phyloP scores from a whole-genome alignment of 1,140 invertebrate genomes.

The Forficula auricularia region DNA sequence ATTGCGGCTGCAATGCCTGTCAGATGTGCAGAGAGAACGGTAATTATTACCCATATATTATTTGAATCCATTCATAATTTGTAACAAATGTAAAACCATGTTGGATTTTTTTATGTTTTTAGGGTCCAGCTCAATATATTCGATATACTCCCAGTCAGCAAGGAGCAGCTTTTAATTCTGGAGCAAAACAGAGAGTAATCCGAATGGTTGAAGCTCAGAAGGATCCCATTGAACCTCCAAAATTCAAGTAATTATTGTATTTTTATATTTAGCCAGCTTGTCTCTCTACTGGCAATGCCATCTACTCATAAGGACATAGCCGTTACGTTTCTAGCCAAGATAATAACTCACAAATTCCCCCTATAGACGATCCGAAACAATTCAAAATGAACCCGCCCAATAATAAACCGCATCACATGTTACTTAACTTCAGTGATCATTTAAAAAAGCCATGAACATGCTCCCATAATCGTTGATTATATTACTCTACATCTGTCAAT shows the following conservation, averaged over 20 bases:
- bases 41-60: conserved; percentile 9
- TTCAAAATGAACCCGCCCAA: too few relatives aligned
- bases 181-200: conserved; percentile 94
- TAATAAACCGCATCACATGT: too few relatives aligned
- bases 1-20: conserved; percentile 89
- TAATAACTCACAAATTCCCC: not conserved
- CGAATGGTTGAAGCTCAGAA: conserved; percentile 88
- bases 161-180: conserved; percentile 86
- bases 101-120: conserved; percentile 15
- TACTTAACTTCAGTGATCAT: too few relatives aligned
- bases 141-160: conserved; percentile 95
- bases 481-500: too few relatives aligned
- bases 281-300: too few relatives aligned
- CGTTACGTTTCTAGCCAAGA: too few relatives aligned
- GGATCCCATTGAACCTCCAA: conserved; percentile 97
- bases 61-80: conserved; percentile 2
- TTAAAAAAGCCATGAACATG: too few relatives aligned
- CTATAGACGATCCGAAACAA: too few relatives aligned
- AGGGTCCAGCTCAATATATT: conserved; percentile 85
- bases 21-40: conserved; percentile 67
- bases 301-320: too few relatives aligned
- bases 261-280: not conserved
- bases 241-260: conserved; percentile 51
- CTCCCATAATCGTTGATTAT: too few relatives aligned
- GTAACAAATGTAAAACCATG: not conserved